These are phyloP conservation scores for Drepana arcuata DNA, from an alignment of 1,140 invertebrate genomes.

Conservation along the genomic window DNA sequence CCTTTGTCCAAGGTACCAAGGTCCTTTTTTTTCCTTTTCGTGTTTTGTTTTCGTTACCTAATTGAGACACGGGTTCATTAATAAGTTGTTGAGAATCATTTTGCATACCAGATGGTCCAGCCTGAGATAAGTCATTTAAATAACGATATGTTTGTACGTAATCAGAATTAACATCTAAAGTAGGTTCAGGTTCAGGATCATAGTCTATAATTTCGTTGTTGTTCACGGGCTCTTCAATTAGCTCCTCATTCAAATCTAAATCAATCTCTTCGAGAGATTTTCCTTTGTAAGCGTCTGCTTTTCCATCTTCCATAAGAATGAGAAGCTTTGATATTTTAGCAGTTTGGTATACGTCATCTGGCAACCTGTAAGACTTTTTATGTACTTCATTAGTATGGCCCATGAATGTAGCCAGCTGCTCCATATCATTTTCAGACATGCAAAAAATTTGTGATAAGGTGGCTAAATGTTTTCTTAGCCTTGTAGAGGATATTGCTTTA, in stretches of 20 bases:
- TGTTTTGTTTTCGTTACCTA: no score
- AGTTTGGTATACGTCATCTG: slow-evolving; percentile 3
- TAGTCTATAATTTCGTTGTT: background rate
- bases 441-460: slow-evolving; percentile 31
- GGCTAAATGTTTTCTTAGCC: slow-evolving; percentile 30
- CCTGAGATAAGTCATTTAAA: no score
- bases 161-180: no score
- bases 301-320: slow-evolving; percentile 38
- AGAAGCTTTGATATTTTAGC: slow-evolving; percentile 28
- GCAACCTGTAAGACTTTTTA: slow-evolving; percentile 1
- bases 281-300: slow-evolving; percentile 27
- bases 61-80: no score
- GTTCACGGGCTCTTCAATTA: background rate
- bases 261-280: slow-evolving; percentile 41
- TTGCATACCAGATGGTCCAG: no score
- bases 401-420: slow-evolving; percentile 24
- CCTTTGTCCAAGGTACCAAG: slow-evolving; percentile 13
- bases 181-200: slow-evolving; percentile 1
- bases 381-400: slow-evolving; percentile 4
- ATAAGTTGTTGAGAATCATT: no score
- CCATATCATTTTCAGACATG: slow-evolving; percentile 25
- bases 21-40: slow-evolving; percentile 13
- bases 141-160: no score
- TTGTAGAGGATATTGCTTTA: slow-evolving; percentile 19
- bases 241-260: slow-evolving; percentile 20